A percentile compares a stretch with the other conserved stretches of the same genome.
Conservation (phyloP, 30 jellyfish, hydroid and myxozoan genomes). For the Clytia hemisphaerica region DNA sequence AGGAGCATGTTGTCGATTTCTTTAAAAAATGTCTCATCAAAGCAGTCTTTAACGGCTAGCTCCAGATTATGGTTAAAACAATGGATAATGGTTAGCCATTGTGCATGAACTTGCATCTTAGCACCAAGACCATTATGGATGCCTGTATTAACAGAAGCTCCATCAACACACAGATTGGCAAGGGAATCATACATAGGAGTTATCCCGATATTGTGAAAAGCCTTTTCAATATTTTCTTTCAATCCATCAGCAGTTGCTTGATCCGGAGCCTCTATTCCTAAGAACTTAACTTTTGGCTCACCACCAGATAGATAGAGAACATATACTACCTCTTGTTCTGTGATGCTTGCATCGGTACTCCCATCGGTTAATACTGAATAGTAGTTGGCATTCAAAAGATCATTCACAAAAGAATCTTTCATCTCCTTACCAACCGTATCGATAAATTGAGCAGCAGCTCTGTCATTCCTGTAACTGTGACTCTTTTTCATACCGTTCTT, state of each 20-base stretch:
- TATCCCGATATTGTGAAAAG: conserved; percentile 26
- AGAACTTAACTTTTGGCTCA: conserved; percentile 2
- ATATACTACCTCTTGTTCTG: conserved; percentile 13
- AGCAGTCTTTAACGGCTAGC: conserved; percentile 30
- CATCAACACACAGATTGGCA: conserved; percentile 22
- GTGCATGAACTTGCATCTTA: conserved; percentile 8
- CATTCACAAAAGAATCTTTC: too few species aligned
- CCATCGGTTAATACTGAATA: conserved; percentile 24
- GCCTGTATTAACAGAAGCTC: conserved; percentile 28
- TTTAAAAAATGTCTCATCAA: not conserved
- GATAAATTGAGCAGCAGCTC: too few species aligned
- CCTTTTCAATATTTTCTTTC: not conserved
- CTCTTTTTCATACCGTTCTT: too few species aligned
- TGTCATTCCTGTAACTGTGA: too few species aligned
- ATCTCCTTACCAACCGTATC: too few species aligned
- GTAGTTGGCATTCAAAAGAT: too few species aligned
- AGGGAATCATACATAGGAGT: not conserved
- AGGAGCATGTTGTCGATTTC: not conserved
- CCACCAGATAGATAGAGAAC: conserved; percentile 7
- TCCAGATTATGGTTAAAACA: conserved; percentile 38
- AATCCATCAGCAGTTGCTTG: conserved; percentile 31
- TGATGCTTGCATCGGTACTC: conserved; percentile 15
- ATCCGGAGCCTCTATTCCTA: conserved; percentile 7
- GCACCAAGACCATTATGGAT: conserved; percentile 24
- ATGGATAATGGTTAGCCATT: conserved; percentile 32